Evolutionary conservation across 2,113 vertebrate species (phyloP).

Genomic region (Muntiacus muntjak): DNA sequence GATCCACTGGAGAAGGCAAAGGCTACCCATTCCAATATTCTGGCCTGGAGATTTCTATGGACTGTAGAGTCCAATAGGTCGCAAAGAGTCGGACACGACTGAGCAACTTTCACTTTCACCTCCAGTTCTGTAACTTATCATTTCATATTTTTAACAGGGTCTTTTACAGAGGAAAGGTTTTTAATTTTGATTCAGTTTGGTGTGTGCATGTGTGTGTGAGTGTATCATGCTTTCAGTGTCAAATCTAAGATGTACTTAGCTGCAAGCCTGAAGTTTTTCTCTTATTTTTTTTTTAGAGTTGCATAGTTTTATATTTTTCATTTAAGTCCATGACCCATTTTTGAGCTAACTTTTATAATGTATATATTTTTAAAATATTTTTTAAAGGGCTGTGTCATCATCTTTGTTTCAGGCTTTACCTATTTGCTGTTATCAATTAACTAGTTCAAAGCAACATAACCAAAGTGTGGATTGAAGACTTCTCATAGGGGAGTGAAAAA

Average conservation of each 20-base stretch:
- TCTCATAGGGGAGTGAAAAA: not conserved
- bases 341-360: not conserved
- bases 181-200: not conserved
- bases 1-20: not conserved
- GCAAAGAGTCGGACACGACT: rapidly evolving
- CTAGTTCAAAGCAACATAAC: not conserved
- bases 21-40: not conserved
- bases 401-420: not conserved
- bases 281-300: not conserved
- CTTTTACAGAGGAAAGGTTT: not conserved
- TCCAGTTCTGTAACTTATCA: too few relatives aligned
- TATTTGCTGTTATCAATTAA: not conserved
- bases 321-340: not conserved
- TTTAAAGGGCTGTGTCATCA: not conserved
- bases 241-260: not conserved
- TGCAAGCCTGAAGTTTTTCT: not conserved
- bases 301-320: not conserved
- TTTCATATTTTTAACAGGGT: too few relatives aligned
- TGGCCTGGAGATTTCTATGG: not conserved
- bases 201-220: not conserved
- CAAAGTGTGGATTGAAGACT: not conserved
- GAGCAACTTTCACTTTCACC: too few relatives aligned
- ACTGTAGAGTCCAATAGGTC: too few relatives aligned
- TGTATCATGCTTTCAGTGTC: not conserved
- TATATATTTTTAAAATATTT: not conserved